Percentiles rank a stretch among this genome's conserved stretches.
phyloP scores from a whole-genome alignment of 1,140 invertebrate genomes.

The Drosophila grimshawi region DNA sequence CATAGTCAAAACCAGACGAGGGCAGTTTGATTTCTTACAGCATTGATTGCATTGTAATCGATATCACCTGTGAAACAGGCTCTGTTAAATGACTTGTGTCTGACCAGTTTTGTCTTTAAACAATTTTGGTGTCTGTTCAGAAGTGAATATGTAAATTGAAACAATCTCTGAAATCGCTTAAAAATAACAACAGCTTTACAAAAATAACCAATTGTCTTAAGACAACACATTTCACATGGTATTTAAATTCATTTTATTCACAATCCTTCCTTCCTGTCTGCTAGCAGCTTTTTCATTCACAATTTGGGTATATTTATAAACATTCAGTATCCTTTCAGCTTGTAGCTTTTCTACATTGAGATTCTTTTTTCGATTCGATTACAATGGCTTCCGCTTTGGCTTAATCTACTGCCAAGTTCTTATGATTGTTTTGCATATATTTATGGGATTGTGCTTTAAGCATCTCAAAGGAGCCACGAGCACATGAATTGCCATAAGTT shows the following conservation, averaged over 20 bases:
- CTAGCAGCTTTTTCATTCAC: too few relatives aligned
- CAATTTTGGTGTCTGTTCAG: too few relatives aligned
- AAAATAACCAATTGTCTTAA: too few relatives aligned
- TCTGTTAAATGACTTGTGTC: too few relatives aligned
- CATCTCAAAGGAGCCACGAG: background rate
- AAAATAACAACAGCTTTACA: too few relatives aligned
- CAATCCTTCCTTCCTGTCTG: too few relatives aligned
- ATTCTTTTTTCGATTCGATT: background rate
- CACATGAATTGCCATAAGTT: slow-evolving; percentile 4
- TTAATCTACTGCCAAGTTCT: slow-evolving; percentile 1
- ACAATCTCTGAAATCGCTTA: too few relatives aligned
- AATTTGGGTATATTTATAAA: too few relatives aligned
- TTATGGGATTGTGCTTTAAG: background rate
- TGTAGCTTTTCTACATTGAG: background rate
- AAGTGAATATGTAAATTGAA: too few relatives aligned
- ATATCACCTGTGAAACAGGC: background rate
- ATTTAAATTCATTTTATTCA: too few relatives aligned
- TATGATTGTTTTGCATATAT: background rate
- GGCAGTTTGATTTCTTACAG: background rate
- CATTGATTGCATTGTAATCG: background rate
- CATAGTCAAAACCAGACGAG: slow-evolving; percentile 4
- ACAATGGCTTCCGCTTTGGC: background rate
- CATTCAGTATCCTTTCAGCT: background rate
- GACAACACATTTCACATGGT: too few relatives aligned
- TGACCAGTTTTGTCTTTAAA: too few relatives aligned